These are phyloP conservation scores for Corythornis vintsioides DNA, from an alignment of 2,113 vertebrate species.

Conservation along the genomic window DNA sequence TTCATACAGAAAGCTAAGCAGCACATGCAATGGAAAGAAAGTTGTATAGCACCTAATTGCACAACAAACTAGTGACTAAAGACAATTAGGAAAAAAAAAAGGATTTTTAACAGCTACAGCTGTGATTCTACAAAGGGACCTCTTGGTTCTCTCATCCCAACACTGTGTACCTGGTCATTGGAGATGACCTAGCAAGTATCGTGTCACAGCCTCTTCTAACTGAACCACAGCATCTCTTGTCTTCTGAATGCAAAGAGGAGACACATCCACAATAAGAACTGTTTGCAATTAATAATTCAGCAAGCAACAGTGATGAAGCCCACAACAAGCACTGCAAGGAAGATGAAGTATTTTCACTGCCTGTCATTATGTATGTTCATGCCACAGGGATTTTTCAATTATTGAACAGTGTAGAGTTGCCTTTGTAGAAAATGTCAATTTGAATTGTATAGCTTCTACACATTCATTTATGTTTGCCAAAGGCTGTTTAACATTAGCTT, in stretches of 20 bases:
- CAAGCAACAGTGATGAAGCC: slow-evolving; percentile 24
- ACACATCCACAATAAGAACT: neutral
- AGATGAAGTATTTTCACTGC: slow-evolving; percentile 32
- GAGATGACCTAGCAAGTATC: neutral
- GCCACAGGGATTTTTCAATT: slow-evolving; percentile 63
- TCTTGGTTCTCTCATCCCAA: neutral
- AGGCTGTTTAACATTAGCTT: slow-evolving; percentile 12
- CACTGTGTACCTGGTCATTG: fast-evolving
- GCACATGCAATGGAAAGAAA: neutral
- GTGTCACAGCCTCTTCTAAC: neutral
- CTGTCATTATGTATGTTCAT: slow-evolving; percentile 52
- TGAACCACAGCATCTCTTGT: neutral
- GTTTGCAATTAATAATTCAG: slow-evolving; percentile 56
- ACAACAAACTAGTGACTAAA: neutral
- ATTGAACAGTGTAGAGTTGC: slow-evolving; percentile 35
- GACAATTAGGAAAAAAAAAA: neutral
- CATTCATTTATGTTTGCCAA: slow-evolving; percentile 22
- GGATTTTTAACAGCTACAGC: neutral
- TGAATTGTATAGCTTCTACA: slow-evolving; percentile 36
- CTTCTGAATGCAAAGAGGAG: neutral
- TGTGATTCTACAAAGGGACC: neutral
- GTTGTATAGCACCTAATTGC: neutral
- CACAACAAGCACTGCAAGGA: neutral
- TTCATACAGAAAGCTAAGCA: neutral
- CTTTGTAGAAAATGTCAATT: slow-evolving; percentile 45